phyloP scores from a whole-genome alignment of 1,140 invertebrate species.

The Diorhabda elongata region DNA sequence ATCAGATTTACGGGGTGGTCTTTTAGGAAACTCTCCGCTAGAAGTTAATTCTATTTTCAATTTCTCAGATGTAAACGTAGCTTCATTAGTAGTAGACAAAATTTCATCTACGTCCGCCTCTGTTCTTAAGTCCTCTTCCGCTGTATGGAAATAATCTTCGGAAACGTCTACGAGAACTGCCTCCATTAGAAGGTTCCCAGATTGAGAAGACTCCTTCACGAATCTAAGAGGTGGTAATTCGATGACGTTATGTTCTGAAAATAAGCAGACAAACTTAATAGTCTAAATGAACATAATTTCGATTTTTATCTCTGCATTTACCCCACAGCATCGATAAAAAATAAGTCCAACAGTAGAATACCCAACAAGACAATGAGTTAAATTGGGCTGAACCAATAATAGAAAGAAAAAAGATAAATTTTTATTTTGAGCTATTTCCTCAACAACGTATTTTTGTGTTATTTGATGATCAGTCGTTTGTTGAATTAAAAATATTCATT shows the following conservation, averaged over 20 bases:
- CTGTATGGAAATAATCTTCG: conserved; percentile 70
- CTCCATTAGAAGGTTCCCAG: conserved; percentile 83
- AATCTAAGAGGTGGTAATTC: conserved; percentile 85
- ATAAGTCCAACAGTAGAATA: too few relatives aligned
- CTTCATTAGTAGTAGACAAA: conserved; percentile 67
- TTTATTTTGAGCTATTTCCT: too few relatives aligned
- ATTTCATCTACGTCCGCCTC: conserved; percentile 83
- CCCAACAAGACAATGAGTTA: too few relatives aligned
- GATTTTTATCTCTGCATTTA: too few relatives aligned
- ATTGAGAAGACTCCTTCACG: conserved; percentile 81
- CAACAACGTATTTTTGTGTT: too few relatives aligned
- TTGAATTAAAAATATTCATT: too few relatives aligned
- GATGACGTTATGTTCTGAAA: conserved; percentile 72
- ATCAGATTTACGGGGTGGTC: conserved; percentile 52
- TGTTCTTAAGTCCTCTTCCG: conserved; percentile 75
- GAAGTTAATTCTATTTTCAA: conserved; percentile 45
- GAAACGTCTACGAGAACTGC: conserved; percentile 88
- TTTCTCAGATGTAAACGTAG: conserved; percentile 46
- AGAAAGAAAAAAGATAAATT: too few relatives aligned
- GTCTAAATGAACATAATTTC: too few relatives aligned
- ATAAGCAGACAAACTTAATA: background rate
- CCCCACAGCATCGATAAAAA: too few relatives aligned
- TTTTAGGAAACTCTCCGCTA: conserved; percentile 43
- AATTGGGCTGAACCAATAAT: too few relatives aligned
- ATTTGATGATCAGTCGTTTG: too few relatives aligned